Evolutionary conservation across 2,113 vertebrate species (phyloP).

Genomic region (Chamaetylas fuelleborni): DNA sequence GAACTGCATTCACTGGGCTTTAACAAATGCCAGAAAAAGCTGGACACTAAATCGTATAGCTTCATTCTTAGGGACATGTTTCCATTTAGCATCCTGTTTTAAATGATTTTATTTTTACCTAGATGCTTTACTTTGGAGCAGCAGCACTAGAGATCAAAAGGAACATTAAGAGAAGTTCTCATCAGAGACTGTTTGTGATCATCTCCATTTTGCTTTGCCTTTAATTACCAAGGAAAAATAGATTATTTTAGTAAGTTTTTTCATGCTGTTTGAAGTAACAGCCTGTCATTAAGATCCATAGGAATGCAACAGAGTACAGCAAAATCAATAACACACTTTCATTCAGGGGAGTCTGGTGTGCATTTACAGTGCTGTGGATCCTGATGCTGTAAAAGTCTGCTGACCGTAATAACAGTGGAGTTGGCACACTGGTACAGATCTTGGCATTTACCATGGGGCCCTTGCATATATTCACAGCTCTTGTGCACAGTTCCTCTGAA

Average conservation of each 20-base stretch:
- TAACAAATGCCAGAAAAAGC: neutral
- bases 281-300: neutral
- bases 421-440: neutral
- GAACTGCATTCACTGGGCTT: neutral
- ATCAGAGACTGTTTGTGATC: neutral
- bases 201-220: neutral
- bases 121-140: neutral
- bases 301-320: neutral
- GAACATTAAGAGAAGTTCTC: neutral
- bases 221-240: neutral
- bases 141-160: neutral
- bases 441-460: neutral
- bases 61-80: neutral
- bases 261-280: constrained; percentile 3
- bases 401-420: neutral
- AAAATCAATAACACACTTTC: neutral
- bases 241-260: neutral
- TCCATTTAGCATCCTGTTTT: neutral
- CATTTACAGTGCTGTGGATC: neutral
- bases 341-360: neutral
- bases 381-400: neutral
- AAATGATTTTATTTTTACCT: neutral
- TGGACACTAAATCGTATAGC: neutral
- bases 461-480: neutral
- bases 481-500: neutral